Evolutionary conservation across 2,113 vertebrate genomes (phyloP), one percentile per base, ranked within the genome.

Genomic region (Neotoma lepida): DNA sequence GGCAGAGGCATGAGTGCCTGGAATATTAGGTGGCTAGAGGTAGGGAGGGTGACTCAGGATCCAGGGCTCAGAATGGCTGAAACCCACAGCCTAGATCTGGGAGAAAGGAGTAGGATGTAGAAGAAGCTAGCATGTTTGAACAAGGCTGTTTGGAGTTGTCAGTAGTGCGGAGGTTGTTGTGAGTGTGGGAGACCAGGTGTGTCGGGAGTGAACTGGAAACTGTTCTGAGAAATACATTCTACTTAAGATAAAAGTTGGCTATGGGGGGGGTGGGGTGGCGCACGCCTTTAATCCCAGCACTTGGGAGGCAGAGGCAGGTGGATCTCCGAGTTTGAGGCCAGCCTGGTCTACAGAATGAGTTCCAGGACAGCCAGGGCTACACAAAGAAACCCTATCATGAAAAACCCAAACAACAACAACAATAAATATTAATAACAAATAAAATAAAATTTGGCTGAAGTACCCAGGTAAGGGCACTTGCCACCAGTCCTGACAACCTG

Each of bases 1-100:
- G 49, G 33, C 33, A 30, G 13, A 41, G 49, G 86, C 80, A 81
- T 95, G 86, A 92, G 74, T 51, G 85, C 33, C 90, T 70, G 89
- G 63, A 78, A 80, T 73, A 13, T 41, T 74, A n/a, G n/a, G 35
- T 44, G n/a, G n/a, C n/a, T 28, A 22, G 13, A 58, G 24, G 13
- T 46, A 8, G 6, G 44, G 41, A 9, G n/a, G n/a, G 1, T 17
- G 13, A 8, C 63, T 78, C 85, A 18, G 46, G 44, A 30, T 28
- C 66, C 68, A 56, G n/a, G 5, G 66, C 44, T 20, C 63, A 74
- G 68, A 70, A 14, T 12, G 6, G 15, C 35, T 54, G 44, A 33
- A 66, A n/a, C 17, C 44, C 58, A 30, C 44, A 56, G 61, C 49
- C 76, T n/a, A 20, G n/a, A 80, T 80, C 39, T 28, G 0, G 15